A percentile compares a stretch with the other conserved stretches of the same genome.
Conservation (phyloP, 2,113 vertebrate genomes). For the Alosa alosa region DNA sequence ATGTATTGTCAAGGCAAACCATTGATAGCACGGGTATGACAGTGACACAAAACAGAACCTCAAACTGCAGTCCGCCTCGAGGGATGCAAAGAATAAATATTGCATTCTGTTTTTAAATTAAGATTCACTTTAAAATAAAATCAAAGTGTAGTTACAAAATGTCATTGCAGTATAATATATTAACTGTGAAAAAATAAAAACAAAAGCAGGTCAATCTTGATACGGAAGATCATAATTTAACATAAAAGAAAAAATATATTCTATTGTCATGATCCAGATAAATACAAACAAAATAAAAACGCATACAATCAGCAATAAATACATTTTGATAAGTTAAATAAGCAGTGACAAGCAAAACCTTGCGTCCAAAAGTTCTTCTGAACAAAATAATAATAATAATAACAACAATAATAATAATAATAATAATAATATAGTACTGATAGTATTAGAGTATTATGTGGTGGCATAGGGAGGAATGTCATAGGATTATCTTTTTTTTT, state of each 20-base stretch:
- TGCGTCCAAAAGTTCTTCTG: slow-evolving; percentile 74
- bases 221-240: slow-evolving; percentile 92
- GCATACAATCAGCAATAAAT: slow-evolving; percentile 96
- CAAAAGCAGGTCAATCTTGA: slow-evolving; percentile 81
- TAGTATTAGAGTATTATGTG: not conserved
- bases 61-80: slow-evolving; percentile 83
- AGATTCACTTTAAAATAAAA: slow-evolving; percentile 81
- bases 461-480: slow-evolving; percentile 60
- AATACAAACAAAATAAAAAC: slow-evolving; percentile 92
- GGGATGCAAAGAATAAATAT: slow-evolving; percentile 81
- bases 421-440: slow-evolving; percentile 45
- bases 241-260: slow-evolving; percentile 93
- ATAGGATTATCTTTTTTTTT: slow-evolving; percentile 68
- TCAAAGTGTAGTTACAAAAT: slow-evolving; percentile 82
- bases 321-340: slow-evolving; percentile 97
- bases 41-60: slow-evolving; percentile 64
- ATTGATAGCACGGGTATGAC: slow-evolving; percentile 56
- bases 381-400: slow-evolving; percentile 52
- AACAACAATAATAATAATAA: slow-evolving; percentile 50
- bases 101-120: slow-evolving; percentile 85
- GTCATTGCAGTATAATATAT: slow-evolving; percentile 90
- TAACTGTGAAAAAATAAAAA: slow-evolving; percentile 79
- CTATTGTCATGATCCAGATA: slow-evolving; percentile 91
- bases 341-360: slow-evolving; percentile 87
- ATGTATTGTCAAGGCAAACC: slow-evolving; percentile 65